phyloP scores from a whole-genome alignment of 2,888 invertebrate genomes.

The Nematopogon swammerdamellus region DNA sequence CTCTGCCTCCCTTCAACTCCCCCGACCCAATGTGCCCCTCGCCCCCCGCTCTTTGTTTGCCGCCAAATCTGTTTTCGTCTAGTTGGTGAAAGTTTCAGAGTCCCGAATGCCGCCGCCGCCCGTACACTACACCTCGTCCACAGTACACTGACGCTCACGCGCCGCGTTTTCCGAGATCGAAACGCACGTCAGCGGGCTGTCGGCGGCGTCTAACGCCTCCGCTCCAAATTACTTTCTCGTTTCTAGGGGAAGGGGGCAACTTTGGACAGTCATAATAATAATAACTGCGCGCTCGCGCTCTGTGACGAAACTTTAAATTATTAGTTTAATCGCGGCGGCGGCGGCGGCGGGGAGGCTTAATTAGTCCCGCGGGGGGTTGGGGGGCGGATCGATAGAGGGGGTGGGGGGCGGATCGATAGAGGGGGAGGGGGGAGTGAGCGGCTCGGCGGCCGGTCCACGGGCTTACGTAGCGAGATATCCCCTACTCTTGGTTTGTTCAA shows the following conservation, averaged over 20 bases:
- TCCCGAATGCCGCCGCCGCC: conserved; percentile 15
- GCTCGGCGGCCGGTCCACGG: no score
- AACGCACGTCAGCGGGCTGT: no score
- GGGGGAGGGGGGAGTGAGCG: background rate
- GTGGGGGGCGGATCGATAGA: background rate
- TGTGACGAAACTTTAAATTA: conserved; percentile 53
- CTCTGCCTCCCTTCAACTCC: conserved; percentile 16
- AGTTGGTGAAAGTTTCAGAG: conserved; percentile 38
- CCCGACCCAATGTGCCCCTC: background rate
- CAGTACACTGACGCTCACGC: no score
- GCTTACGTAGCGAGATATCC: no score
- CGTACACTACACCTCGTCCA: background rate
- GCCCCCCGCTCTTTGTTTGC: conserved; percentile 31
- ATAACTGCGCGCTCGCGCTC: conserved; percentile 42
- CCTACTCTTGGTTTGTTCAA: no score
- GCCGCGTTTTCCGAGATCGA: no score
- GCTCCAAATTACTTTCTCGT: conserved; percentile 47
- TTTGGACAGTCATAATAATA: conserved; percentile 39
- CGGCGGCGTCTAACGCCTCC: no score
- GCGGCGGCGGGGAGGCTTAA: conserved; percentile 14
- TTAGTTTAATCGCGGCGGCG: conserved; percentile 48
- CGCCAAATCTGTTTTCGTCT: conserved; percentile 50
- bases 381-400: background rate
- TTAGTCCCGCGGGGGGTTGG: conserved; percentile 11
- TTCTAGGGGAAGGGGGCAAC: conserved; percentile 26